Evolutionary conservation across 2,888 invertebrate genomes (phyloP).

Genomic region (Eremobia ochroleuca): DNA sequence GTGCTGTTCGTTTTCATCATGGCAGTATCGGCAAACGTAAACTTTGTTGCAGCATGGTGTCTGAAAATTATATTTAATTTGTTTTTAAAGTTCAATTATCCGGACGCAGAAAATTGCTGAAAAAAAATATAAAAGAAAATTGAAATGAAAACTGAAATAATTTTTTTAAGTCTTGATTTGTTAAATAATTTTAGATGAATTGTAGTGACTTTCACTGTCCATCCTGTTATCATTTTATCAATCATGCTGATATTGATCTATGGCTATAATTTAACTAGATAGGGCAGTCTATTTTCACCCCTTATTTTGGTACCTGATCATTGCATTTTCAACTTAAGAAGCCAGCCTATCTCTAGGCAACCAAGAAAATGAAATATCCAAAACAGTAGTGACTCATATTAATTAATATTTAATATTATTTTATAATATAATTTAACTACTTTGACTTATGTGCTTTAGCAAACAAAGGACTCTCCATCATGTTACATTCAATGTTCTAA

Average conservation of each 20-base stretch:
- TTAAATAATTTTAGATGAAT: neutral
- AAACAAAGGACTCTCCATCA: conserved; percentile 16
- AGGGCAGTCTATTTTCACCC: no score
- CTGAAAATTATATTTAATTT: conserved; percentile 88
- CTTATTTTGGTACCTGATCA: neutral
- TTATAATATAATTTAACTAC: neutral
- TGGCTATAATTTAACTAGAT: no score
- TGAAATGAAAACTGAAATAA: neutral
- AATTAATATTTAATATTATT: neutral
- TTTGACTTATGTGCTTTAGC: neutral
- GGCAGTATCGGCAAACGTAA: conserved; percentile 97
- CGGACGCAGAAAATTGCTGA: no score
- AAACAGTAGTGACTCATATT: conserved; percentile 12
- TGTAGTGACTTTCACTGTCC: conserved; percentile 1
- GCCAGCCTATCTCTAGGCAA: neutral
- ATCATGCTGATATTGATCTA: neutral
- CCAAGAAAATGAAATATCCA: neutral
- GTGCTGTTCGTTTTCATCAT: conserved; percentile 96
- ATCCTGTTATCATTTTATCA: neutral
- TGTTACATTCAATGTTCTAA: conserved; percentile 34
- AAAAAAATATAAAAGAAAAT: neutral
- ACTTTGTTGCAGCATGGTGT: conserved; percentile 97
- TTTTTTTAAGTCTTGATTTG: neutral
- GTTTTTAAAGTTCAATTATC: neutral
- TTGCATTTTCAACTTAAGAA: neutral